Evolutionary conservation across 2,113 vertebrate genomes (phyloP), one percentile per base, ranked within the genome.

Genomic region (Echinops telfairi): DNA sequence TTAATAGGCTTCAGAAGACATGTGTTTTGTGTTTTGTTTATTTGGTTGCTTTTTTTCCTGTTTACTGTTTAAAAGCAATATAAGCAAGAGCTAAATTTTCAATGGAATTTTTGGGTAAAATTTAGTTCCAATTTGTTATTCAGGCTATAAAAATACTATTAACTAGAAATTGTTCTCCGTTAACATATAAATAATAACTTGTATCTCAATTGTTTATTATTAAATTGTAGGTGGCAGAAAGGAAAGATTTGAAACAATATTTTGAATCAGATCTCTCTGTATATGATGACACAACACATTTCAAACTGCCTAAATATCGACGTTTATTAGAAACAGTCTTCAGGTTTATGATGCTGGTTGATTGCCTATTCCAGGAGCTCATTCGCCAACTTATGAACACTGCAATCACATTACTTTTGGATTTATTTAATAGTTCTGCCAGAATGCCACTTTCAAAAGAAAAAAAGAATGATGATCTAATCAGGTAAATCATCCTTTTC

Each of bases 281-380:
- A 40, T 40, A 40, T 36, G 20, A 33, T 2, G 79, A 94, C 6
- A 94, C 76, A 88, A 68, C 83, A 36, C 95, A 98, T 89, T 93
- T 93, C 29, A 96, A 97, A 86, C 62, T 97, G 75, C 93, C 97
- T 19, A 53, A 86, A 27, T 97, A 94, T 83, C 89, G 96, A 33
- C 92, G 27, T 38, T 66, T 98, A 19, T 88, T 98, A 77, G 86
- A 95, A 22, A 90, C 29, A 0, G 91, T 97, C n/a, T 33, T 85
- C 53, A 95, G 89, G 6, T 98, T 98, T 94, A 89, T 98, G 25
- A 89, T 31, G n/a, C 90, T 98, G 80, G 78, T 98, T 27, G 98
- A 98, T 93, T 95, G 78, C 83, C 84, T 98, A 12, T 98, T 98
- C 88, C 97, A 98, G 89, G 97, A 98, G 85, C 79, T 97, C 70